Evolutionary conservation across 2,888 invertebrate species (phyloP).

Genomic region (Chalcosyrphus nemorum): DNA sequence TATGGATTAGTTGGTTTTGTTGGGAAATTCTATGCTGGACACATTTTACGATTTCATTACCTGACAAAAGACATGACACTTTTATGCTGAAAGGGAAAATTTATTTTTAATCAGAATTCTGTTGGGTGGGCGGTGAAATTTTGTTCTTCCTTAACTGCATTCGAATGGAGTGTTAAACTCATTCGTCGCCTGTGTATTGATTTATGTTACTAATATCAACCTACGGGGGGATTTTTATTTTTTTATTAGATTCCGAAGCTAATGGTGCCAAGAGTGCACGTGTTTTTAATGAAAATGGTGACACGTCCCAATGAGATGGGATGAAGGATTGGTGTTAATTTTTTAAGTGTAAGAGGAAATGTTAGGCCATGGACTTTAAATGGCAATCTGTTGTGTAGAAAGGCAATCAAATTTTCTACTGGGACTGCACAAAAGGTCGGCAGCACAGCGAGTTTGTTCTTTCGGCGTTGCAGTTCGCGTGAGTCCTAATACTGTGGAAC

Average conservation of each 20-base stretch:
- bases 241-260: not conserved
- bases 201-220: slow-evolving; percentile 31
- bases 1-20: slow-evolving; percentile 41
- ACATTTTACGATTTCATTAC: slow-evolving; percentile 56
- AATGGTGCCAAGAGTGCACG: not conserved
- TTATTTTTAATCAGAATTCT: slow-evolving; percentile 60
- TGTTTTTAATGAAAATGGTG: not conserved
- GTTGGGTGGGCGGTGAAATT: slow-evolving; percentile 48
- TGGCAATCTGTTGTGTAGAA: too few species aligned
- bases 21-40: slow-evolving; percentile 22
- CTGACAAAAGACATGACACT: slow-evolving; percentile 55
- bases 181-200: not conserved
- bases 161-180: not conserved
- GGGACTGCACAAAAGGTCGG: too few species aligned
- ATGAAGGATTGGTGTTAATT: not conserved
- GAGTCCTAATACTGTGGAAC: too few species aligned
- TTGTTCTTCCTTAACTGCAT: not conserved
- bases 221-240: slow-evolving; percentile 18
- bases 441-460: too few species aligned
- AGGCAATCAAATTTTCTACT: too few species aligned
- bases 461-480: too few species aligned
- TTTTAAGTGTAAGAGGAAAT: too few species aligned
- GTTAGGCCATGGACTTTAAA: too few species aligned
- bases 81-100: slow-evolving; percentile 46
- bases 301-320: not conserved